Base-by-base conservation (phyloP, 2,888 invertebrate species). In the Cosmorhoe ocellata region DNA sequence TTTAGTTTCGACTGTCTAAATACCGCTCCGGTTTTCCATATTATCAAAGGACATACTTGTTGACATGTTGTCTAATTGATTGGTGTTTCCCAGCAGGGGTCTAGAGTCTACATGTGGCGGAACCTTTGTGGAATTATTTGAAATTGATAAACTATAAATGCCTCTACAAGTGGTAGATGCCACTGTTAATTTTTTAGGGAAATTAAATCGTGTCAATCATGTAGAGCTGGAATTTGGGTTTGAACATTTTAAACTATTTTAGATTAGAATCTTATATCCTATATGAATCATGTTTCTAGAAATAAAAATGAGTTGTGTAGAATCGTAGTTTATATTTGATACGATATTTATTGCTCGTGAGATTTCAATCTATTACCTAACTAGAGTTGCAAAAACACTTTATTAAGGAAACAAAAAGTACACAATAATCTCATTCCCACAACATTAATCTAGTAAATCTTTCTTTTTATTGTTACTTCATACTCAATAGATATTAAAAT, bases 1-100 rank as follows among this genome's bases (percentile, higher is more conserved):
- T 80, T 74, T 74, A 75, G 59, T 79, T 84, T 84, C 44, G 73
- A 69, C 67, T 74, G 74, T 62, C 54, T 67, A 48, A 56, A 28
- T 55, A 57, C 59, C 53, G 62, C 61, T 67, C 75, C 76, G 79
- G 78, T 76, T 74, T 76, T 74, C 72, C 71, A 74, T 74, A 71
- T 81, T 85, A 82, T 82, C 79, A 81, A 86, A 84, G 82, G 84
- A 87, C 88, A 84, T 76, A 90, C 87, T 89, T 89, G 90, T 90
- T 90, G 90, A 90, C 89, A 90, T 87, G 88, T 88, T 88, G 82
- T 89, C 88, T 90, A 89, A 90, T 90, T 90, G 90, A 90, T 89
- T 81, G 88, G 88, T 84, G 84, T 80, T 84, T 83, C 90, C 67
- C 90, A 67, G 86, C 74, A 81, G 89, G 90, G 85, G 83, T 80